Evolutionary conservation across 2,888 invertebrate species (phyloP).

Genomic region (Coelopa pilipes): DNA sequence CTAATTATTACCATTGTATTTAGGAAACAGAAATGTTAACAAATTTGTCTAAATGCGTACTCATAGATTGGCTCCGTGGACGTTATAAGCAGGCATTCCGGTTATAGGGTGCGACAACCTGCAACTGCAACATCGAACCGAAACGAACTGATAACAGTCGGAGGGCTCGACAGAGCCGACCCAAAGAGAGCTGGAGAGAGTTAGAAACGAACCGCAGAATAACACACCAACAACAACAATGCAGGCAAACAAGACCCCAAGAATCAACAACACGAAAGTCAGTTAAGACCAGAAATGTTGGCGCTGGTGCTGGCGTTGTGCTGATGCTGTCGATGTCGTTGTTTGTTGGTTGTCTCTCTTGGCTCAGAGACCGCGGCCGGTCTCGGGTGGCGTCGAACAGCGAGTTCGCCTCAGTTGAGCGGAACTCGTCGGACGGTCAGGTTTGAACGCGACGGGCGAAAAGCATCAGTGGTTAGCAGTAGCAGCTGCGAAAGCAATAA

Average conservation of each 20-base stretch:
- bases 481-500: background rate
- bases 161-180: background rate
- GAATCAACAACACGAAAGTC: constrained; percentile 10
- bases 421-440: constrained; percentile 21
- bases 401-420: constrained; percentile 23
- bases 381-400: background rate
- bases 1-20: background rate
- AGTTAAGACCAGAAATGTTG: constrained; percentile 14
- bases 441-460: background rate
- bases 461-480: background rate
- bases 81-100: too few relatives aligned
- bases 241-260: background rate
- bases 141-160: background rate
- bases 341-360: background rate
- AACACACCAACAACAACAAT: background rate
- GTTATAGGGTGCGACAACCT: background rate
- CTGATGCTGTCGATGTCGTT: too few relatives aligned
- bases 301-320: background rate
- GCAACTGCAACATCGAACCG: background rate
- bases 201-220: background rate
- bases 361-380: constrained; percentile 14
- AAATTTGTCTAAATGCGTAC: too few relatives aligned
- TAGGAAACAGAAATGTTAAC: background rate
- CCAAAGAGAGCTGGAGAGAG: background rate
- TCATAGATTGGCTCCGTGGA: too few relatives aligned